Evolutionary conservation across 2,797 vertebrate species (phyloP).

Genomic region (Amazona finschi): DNA sequence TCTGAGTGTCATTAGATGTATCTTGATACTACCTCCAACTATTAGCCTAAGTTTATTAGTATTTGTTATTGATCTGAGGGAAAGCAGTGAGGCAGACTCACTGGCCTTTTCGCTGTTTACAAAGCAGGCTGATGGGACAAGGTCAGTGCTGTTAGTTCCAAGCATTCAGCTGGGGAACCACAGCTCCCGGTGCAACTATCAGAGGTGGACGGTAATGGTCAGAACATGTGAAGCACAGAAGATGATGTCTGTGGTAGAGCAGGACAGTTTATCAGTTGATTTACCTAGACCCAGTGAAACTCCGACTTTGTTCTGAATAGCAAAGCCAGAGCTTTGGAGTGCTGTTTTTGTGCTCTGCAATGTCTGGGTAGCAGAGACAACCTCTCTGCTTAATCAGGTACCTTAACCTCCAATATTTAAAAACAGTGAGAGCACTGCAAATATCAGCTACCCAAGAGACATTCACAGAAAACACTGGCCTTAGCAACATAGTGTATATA

Average conservation of each 20-base stretch:
- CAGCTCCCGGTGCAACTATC: fast-evolving
- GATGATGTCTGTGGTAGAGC: neutral
- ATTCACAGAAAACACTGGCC: neutral
- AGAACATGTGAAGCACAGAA: no score
- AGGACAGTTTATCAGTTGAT: no score
- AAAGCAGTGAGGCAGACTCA: neutral
- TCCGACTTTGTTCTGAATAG: no score
- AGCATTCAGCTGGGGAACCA: neutral
- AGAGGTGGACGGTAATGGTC: neutral
- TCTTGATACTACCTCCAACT: no score
- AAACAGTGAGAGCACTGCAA: neutral
- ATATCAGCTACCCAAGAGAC: neutral
- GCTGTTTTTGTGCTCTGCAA: neutral
- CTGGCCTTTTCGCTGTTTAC: no score
- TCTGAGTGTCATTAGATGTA: neutral
- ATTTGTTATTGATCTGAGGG: neutral
- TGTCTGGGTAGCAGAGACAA: fast-evolving
- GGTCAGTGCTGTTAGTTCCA: no score
- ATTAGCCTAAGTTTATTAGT: no score
- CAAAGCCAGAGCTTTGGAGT: neutral
- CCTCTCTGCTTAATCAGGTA: neutral
- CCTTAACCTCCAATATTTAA: neutral
- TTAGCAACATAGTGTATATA: neutral
- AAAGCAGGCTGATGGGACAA: neutral
- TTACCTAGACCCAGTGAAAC: neutral